phyloP scores from a whole-genome alignment of 2,888 invertebrate species.

The Rhyacophila evoluta region DNA sequence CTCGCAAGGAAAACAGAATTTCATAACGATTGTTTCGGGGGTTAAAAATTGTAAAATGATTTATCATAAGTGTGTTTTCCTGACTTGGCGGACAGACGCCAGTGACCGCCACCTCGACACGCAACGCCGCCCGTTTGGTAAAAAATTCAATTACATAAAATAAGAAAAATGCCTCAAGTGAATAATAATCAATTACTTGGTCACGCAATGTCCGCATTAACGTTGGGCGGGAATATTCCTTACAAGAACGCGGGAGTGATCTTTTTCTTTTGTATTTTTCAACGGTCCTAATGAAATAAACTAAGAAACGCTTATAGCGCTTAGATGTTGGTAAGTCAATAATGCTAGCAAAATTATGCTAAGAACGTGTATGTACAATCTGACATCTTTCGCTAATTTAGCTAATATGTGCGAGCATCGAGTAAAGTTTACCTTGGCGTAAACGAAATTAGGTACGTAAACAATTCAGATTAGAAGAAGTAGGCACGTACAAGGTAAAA shows the following conservation, averaged over 20 bases:
- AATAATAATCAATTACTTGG: constrained; percentile 41
- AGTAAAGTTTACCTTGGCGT: constrained; percentile 3
- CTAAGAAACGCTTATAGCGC: not conserved
- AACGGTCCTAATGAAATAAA: not conserved
- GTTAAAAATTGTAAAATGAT: constrained; percentile 26
- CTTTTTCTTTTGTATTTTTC: not conserved
- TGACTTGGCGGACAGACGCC: constrained; percentile 20
- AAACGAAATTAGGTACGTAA: constrained; percentile 18
- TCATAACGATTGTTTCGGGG: not conserved
- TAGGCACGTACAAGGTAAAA: not conserved
- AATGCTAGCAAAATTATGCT: not conserved
- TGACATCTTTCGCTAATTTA: constrained; percentile 6
- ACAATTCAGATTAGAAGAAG: constrained; percentile 19
- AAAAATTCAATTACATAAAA: constrained; percentile 46
- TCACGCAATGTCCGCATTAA: constrained; percentile 45
- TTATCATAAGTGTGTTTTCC: constrained; percentile 29
- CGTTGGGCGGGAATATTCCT: not conserved
- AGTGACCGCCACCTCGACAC: constrained; percentile 25
- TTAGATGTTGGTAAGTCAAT: constrained; percentile 11
- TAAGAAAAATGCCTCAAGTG: constrained; percentile 35
- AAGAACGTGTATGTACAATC: not conserved
- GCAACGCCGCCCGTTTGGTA: constrained; percentile 11
- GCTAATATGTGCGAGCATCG: not conserved
- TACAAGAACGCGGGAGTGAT: not conserved
- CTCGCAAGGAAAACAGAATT: not conserved